These are phyloP conservation scores for Nephrotoma flavescens DNA, from an alignment of 2,888 invertebrate genomes.

Conservation along the genomic window DNA sequence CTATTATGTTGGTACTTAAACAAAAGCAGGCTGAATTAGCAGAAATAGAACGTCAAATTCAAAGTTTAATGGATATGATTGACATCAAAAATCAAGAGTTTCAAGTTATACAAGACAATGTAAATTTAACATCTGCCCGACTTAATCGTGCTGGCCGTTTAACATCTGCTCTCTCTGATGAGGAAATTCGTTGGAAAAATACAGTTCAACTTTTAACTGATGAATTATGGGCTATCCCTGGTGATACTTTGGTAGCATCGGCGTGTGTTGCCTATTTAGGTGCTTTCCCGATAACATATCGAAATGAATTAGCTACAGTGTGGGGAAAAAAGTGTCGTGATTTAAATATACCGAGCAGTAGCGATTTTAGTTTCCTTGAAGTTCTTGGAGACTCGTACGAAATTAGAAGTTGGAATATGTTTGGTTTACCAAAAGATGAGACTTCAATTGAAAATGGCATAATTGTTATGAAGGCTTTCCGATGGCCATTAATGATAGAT, in stretches of 20 bases:
- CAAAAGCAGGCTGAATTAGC: slow-evolving; percentile 71
- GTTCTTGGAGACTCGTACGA: slow-evolving; percentile 73
- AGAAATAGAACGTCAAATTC: slow-evolving; percentile 58
- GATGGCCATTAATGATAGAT: slow-evolving; percentile 88
- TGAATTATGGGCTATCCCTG: slow-evolving; percentile 58
- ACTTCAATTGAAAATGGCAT: slow-evolving; percentile 89
- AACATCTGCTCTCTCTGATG: slow-evolving; percentile 75
- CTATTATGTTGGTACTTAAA: slow-evolving; percentile 58
- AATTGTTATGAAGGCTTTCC: slow-evolving; percentile 63
- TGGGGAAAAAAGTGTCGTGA: slow-evolving; percentile 56
- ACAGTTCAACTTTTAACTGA: slow-evolving; percentile 46
- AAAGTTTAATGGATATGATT: slow-evolving; percentile 38
- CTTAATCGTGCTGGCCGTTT: slow-evolving; percentile 69
- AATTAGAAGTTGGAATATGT: slow-evolving; percentile 79
- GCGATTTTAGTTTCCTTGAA: slow-evolving; percentile 49
- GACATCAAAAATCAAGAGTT: slow-evolving; percentile 62
- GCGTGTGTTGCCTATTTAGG: slow-evolving; percentile 85
- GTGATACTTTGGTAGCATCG: slow-evolving; percentile 76
- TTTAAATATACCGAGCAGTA: slow-evolving; percentile 54
- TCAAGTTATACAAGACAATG: slow-evolving; percentile 55
- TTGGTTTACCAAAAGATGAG: slow-evolving; percentile 72
- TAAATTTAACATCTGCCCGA: slow-evolving; percentile 62
- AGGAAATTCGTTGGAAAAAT: slow-evolving; percentile 71
- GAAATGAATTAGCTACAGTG: slow-evolving; percentile 45
- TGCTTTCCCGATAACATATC: slow-evolving; percentile 64